Percentiles rank a stretch among this genome's conserved stretches.
phyloP scores from a whole-genome alignment of 2,888 invertebrate genomes.

The Dorcus parallelipipedus region DNA sequence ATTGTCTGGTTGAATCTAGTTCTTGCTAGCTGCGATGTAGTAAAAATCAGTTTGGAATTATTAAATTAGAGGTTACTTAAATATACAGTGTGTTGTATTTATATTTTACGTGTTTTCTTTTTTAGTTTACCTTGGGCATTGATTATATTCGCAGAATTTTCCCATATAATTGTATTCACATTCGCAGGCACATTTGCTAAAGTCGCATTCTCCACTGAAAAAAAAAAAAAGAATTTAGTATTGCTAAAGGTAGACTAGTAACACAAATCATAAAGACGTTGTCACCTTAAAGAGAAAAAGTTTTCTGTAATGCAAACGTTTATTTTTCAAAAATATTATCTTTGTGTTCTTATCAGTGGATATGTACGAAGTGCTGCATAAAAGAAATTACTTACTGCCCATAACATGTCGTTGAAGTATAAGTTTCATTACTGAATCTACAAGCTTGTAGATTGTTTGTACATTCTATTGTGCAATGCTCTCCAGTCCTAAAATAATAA shows the following conservation, averaged over 20 bases:
- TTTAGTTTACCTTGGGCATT: conserved; percentile 54
- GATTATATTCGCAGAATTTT: conserved; percentile 60
- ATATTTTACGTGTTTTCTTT: background rate
- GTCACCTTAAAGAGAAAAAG: no score
- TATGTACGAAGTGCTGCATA: background rate
- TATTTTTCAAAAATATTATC: no score
- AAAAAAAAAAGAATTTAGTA: conserved; percentile 8
- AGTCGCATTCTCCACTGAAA: conserved; percentile 69
- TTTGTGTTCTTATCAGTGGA: no score
- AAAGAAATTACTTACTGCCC: conserved; percentile 22
- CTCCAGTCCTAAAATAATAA: conserved; percentile 51
- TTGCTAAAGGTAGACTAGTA: no score
- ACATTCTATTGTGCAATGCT: conserved; percentile 51
- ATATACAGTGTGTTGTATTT: background rate
- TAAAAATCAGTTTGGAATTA: background rate
- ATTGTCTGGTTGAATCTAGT: no score
- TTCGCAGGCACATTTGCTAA: conserved; percentile 58
- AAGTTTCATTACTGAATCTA: conserved; percentile 27
- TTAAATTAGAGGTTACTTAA: background rate
- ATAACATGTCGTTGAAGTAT: conserved; percentile 30
- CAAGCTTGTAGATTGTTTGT: conserved; percentile 38
- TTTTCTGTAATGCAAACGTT: no score
- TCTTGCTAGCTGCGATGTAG: no score
- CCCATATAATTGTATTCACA: conserved; percentile 63
- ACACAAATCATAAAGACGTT: no score